Percentiles rank a stretch among this genome's conserved stretches.
These are phyloP conservation scores for Parazoanthus atlanticus DNA, from an alignment of 92 coral and sea anemone genomes.

Conservation along the genomic window DNA sequence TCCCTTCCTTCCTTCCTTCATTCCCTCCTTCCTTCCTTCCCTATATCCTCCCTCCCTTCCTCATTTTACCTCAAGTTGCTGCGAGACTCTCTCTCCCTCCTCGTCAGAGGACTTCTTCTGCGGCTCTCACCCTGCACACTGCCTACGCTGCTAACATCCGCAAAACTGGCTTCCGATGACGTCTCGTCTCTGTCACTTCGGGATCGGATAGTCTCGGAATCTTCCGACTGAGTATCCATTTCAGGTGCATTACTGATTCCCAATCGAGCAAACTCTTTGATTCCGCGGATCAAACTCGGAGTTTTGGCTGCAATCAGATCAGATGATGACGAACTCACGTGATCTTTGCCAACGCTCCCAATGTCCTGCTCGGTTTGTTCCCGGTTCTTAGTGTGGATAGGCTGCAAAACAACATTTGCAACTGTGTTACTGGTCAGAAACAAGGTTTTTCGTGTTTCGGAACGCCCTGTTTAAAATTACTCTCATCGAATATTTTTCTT, in stretches of 20 bases:
- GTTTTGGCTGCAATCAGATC: constrained; percentile 57
- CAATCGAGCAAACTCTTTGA: constrained; percentile 78
- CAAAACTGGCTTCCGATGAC: constrained; percentile 89
- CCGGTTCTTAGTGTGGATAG: not conserved
- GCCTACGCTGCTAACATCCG: constrained; percentile 84
- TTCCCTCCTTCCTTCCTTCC: no score
- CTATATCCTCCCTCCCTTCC: no score
- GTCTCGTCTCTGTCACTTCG: constrained; percentile 65
- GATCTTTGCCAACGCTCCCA: not conserved
- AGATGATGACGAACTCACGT: constrained; percentile 33
- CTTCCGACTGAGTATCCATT: constrained; percentile 11
- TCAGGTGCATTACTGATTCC: constrained; percentile 37
- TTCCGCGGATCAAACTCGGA: constrained; percentile 84
- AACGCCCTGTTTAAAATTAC: not conserved
- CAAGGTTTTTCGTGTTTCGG: not conserved
- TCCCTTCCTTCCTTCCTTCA: no score
- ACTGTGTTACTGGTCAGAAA: not conserved
- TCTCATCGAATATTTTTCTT: no score
- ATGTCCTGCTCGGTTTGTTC: not conserved
- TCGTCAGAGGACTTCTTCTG: constrained; percentile 31
- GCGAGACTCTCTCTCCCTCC: constrained; percentile 26
- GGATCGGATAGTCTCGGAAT: constrained; percentile 40
- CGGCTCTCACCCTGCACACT: constrained; percentile 57
- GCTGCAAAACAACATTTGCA: not conserved
- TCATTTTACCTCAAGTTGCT: constrained; percentile 24